These are phyloP conservation scores for Melanitta fusca DNA, from an alignment of 2,797 vertebrate species.

Conservation along the genomic window DNA sequence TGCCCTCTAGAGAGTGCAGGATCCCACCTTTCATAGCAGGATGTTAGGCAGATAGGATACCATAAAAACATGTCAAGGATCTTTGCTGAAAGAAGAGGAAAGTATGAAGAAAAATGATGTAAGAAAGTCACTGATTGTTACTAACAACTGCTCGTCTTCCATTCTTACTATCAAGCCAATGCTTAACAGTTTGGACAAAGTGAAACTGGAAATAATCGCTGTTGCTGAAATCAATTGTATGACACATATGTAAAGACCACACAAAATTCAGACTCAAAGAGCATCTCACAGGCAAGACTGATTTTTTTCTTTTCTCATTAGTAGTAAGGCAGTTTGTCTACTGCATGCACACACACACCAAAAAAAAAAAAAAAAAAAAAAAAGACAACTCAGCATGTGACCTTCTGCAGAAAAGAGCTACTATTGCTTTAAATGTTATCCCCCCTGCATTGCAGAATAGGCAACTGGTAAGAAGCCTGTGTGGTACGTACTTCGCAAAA, in stretches of 20 bases:
- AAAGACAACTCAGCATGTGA: background rate
- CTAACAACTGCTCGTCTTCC: background rate
- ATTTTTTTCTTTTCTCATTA: background rate
- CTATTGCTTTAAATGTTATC: background rate
- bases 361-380: too few species aligned
- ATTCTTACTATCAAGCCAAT: background rate
- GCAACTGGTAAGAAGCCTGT: fast-evolving
- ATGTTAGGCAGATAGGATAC: background rate
- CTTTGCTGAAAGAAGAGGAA: background rate
- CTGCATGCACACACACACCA: background rate
- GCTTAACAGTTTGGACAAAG: background rate
- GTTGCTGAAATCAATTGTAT: background rate
- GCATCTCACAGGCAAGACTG: background rate
- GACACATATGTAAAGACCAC: background rate
- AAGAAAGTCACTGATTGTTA: background rate
- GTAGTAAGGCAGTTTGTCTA: background rate
- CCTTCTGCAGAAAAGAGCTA: background rate
- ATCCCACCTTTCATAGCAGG: background rate
- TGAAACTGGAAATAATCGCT: background rate
- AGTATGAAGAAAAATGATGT: background rate
- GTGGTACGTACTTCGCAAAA: fast-evolving
- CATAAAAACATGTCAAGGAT: background rate
- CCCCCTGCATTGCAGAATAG: fast-evolving
- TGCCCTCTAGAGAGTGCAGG: background rate
- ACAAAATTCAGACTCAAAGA: background rate